phyloP scores from a whole-genome alignment of 2,113 vertebrate genomes.

The Saimiri boliviensis region DNA sequence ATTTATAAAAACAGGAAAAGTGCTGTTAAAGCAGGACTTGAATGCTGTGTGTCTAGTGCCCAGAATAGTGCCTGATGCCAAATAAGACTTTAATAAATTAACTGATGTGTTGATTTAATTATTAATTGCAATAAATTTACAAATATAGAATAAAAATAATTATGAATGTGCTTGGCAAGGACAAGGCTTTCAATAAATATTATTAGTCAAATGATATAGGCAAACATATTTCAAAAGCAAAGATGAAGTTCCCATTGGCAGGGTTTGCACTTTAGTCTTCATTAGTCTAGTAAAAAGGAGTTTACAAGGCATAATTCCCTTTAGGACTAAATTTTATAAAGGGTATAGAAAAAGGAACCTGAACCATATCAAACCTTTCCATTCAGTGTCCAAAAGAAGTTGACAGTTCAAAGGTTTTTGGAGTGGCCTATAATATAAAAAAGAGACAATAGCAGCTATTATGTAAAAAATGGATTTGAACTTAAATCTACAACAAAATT shows the following conservation, averaged over 20 bases:
- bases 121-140: too few relatives aligned
- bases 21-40: neutral
- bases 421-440: neutral
- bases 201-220: neutral
- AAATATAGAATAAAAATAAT: neutral
- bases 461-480: neutral
- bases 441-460: neutral
- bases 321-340: neutral
- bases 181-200: neutral
- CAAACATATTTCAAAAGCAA: conserved; percentile 11
- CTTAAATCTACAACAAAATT: neutral
- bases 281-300: neutral
- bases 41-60: neutral
- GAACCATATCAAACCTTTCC: neutral
- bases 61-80: neutral
- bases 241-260: neutral
- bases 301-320: neutral
- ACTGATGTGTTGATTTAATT: too few relatives aligned
- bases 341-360: neutral
- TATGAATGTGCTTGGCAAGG: neutral
- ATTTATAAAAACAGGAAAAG: neutral
- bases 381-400: neutral
- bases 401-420: neutral
- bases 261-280: neutral
- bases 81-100: neutral